These are phyloP conservation scores for Formica selysi DNA, from an alignment of 1,140 invertebrate genomes.

Conservation along the genomic window DNA sequence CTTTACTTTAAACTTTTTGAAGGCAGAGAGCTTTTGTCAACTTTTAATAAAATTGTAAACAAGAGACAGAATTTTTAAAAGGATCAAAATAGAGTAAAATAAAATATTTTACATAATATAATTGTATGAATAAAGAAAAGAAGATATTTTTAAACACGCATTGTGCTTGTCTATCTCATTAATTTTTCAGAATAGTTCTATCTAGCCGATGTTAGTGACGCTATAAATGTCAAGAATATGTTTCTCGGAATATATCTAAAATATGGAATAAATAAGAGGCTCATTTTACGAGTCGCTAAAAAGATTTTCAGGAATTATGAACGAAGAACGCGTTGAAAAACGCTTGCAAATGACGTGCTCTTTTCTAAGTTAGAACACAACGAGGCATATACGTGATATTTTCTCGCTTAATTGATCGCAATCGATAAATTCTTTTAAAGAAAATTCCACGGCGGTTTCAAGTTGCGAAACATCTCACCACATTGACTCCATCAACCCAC, in stretches of 20 bases:
- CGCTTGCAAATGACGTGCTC: conserved; percentile 1
- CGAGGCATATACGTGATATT: neutral
- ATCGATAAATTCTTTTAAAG: conserved; percentile 36
- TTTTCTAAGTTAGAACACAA: conserved; percentile 4
- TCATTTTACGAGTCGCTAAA: neutral
- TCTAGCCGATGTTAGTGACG: conserved; percentile 16
- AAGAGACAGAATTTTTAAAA: neutral
- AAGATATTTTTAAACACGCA: neutral
- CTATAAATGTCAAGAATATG: neutral
- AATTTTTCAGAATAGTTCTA: conserved; percentile 3
- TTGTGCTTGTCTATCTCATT: conserved; percentile 10
- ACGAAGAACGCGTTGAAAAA: conserved; percentile 6
- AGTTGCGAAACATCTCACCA: neutral
- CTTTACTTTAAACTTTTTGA: neutral
- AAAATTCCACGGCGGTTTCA: conserved; percentile 25
- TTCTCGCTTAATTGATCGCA: conserved; percentile 53
- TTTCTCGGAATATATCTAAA: neutral
- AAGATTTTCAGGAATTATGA: conserved; percentile 37
- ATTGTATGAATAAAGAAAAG: neutral
- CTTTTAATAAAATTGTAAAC: neutral
- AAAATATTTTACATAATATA: conserved; percentile 19
- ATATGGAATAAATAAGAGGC: neutral
- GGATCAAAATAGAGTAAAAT: conserved; percentile 11
- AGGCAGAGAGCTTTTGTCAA: neutral
- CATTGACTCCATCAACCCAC: conserved; percentile 29